Conservation (phyloP, 2,888 invertebrate genomes). For the Synanthedon tipuliformis region DNA sequence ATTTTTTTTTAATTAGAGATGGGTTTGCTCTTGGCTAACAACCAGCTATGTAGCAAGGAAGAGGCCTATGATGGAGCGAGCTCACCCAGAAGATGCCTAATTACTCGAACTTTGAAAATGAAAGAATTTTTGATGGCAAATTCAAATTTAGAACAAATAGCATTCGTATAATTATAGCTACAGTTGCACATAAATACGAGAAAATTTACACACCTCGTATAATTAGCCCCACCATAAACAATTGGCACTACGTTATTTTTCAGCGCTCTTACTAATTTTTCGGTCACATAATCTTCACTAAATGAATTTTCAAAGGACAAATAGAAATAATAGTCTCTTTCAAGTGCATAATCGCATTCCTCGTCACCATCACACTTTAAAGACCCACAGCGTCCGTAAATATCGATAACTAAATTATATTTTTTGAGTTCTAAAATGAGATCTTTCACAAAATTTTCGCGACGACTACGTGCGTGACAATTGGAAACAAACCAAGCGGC, state of each 20-base stretch:
- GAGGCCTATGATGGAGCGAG: too few species aligned
- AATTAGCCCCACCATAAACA: slow-evolving; percentile 45
- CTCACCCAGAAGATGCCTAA: too few species aligned
- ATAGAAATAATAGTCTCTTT: slow-evolving; percentile 38
- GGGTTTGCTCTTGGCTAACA: too few species aligned
- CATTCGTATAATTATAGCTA: not conserved
- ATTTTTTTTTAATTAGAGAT: too few species aligned
- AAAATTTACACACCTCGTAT: slow-evolving; percentile 28
- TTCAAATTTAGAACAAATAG: too few species aligned
- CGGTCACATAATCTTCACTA: slow-evolving; percentile 42
- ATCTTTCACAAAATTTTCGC: slow-evolving; percentile 17
- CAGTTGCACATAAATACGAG: too few species aligned
- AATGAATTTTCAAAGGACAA: slow-evolving; percentile 43
- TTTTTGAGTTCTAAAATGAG: slow-evolving; percentile 17
- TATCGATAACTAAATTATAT: slow-evolving; percentile 23
- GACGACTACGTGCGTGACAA: slow-evolving; percentile 19
- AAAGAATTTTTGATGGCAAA: too few species aligned
- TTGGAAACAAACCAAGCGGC: slow-evolving; percentile 45
- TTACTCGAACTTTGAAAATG: too few species aligned
- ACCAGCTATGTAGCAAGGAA: too few species aligned
- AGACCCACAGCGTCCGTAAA: slow-evolving; percentile 33
- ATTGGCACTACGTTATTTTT: slow-evolving; percentile 35
- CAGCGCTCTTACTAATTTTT: slow-evolving; percentile 34
- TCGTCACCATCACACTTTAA: slow-evolving; percentile 18
- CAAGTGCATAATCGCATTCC: slow-evolving; percentile 22